A percentile compares a stretch with the other conserved stretches of the same genome.
phyloP scores from a whole-genome alignment of 2,113 vertebrate species.

The Dicaeum eximium region DNA sequence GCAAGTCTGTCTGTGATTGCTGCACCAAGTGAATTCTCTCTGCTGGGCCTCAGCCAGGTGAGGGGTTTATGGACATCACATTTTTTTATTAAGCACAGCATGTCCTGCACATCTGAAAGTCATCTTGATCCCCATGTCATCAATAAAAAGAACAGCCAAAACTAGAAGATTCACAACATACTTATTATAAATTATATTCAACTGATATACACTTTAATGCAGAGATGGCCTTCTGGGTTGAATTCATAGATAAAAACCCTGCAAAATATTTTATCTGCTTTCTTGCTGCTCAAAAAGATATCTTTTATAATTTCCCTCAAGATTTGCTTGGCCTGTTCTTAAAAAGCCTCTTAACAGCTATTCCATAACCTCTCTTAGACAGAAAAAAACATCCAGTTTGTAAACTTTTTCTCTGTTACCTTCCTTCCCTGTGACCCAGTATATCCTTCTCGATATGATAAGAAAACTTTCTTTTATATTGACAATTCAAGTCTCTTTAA shows the following conservation, averaged over 20 bases:
- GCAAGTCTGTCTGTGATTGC: background rate
- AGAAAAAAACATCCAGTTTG: background rate
- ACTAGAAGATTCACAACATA: background rate
- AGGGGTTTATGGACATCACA: background rate
- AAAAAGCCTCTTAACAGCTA: background rate
- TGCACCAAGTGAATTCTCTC: background rate
- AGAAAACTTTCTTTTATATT: background rate
- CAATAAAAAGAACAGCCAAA: background rate
- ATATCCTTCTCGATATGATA: background rate
- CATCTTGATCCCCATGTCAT: background rate
- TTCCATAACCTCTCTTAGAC: background rate
- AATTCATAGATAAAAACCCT: background rate
- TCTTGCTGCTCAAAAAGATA: background rate
- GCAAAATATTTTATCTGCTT: background rate
- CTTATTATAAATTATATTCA: background rate
- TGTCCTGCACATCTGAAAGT: background rate
- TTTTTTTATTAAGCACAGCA: background rate
- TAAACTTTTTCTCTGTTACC: background rate
- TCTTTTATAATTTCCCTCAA: background rate
- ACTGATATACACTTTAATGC: background rate
- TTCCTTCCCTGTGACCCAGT: background rate
- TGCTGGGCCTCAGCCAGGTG: background rate
- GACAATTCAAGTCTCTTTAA: background rate
- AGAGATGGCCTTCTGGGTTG: background rate
- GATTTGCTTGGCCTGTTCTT: background rate